Conservation (phyloP, 2,888 invertebrate genomes). For the Epirrhoe alternata region DNA sequence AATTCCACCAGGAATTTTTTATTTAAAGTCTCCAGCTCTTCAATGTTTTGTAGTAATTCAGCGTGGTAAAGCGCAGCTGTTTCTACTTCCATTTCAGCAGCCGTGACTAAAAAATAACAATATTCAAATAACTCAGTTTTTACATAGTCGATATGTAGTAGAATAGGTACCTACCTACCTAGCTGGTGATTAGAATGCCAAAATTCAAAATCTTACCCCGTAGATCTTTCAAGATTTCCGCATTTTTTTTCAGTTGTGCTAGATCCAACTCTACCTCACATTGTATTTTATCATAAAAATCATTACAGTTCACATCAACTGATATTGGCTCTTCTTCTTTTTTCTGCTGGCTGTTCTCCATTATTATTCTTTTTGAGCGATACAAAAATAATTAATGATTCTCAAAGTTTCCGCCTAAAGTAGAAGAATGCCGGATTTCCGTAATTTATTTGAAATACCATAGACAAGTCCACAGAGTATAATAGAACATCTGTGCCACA, state of each 20-base stretch:
- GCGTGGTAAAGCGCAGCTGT: slow-evolving; percentile 66
- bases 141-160: not conserved
- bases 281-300: slow-evolving; percentile 60
- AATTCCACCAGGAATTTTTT: slow-evolving; percentile 31
- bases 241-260: slow-evolving; percentile 59
- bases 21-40: slow-evolving; percentile 45
- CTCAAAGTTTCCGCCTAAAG: not conserved
- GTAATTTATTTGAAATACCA: no score
- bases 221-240: slow-evolving; percentile 56
- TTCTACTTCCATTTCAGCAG: slow-evolving; percentile 69
- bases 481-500: no score
- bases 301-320: slow-evolving; percentile 60
- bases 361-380: slow-evolving; percentile 5
- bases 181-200: not conserved
- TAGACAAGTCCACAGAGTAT: no score
- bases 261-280: slow-evolving; percentile 59
- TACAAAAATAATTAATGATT: not conserved
- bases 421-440: no score
- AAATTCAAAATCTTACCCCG: slow-evolving; percentile 55
- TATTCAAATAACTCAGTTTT: not conserved
- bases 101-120: slow-evolving; percentile 48
- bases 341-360: slow-evolving; percentile 31
- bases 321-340: slow-evolving; percentile 11
- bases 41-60: slow-evolving; percentile 60
- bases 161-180: no score